These are phyloP conservation scores for Corynorhinus townsendii DNA, from an alignment of 2,113 vertebrate genomes.

Conservation along the genomic window DNA sequence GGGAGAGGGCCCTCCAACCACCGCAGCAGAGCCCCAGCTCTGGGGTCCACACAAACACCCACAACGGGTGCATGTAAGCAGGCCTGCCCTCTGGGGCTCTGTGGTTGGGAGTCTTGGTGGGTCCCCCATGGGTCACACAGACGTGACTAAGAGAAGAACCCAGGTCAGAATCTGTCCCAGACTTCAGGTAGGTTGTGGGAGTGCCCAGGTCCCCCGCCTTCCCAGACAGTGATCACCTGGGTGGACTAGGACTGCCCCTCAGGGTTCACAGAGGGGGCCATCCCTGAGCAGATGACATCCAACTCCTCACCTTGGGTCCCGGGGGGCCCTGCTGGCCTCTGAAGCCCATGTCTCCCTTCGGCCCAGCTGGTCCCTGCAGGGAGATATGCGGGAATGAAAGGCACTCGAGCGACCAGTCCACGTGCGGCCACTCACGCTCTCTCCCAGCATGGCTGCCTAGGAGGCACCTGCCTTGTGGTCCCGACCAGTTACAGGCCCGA, in stretches of 20 bases:
- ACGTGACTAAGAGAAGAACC: not conserved
- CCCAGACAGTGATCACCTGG: fast-evolving
- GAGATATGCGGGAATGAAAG: not conserved
- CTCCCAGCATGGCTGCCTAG: fast-evolving
- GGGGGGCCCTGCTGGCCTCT: constrained; percentile 55
- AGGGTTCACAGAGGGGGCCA: too few species aligned
- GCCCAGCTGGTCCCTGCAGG: constrained; percentile 56
- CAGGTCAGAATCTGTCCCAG: too few species aligned
- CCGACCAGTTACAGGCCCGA: not conserved
- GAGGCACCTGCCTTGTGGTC: fast-evolving
- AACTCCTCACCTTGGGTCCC: constrained; percentile 57
- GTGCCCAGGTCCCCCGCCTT: not conserved
- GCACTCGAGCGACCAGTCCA: fast-evolving
- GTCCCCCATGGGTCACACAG: not conserved
- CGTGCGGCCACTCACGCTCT: fast-evolving
- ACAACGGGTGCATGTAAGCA: too few species aligned
- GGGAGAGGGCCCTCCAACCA: not conserved
- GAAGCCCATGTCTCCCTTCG: constrained; percentile 54
- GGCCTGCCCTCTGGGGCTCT: not conserved
- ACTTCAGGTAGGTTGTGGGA: too few species aligned
- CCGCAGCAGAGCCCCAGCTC: fast-evolving
- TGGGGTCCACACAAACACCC: fast-evolving
- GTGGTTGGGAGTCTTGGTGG: not conserved
- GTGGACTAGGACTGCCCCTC: not conserved
- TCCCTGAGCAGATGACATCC: fast-evolving